phyloP scores from a whole-genome alignment of 35 echinoderm and acorn worm species.

The Lytechinus pictus region DNA sequence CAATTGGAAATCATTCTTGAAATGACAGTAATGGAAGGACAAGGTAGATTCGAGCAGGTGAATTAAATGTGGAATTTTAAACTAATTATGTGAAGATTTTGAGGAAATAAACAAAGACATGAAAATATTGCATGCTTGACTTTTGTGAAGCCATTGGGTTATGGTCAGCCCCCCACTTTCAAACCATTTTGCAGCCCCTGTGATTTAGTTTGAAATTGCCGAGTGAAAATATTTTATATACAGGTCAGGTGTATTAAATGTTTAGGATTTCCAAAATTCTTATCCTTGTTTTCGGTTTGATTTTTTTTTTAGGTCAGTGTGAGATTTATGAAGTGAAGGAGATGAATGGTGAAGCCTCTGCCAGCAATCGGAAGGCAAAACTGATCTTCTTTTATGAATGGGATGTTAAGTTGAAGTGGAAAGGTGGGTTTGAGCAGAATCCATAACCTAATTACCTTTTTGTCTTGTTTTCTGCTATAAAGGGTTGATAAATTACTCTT shows the following conservation, averaged over 20 bases:
- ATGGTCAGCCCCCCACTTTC: too few species aligned
- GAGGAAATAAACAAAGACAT: background rate
- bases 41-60: too few species aligned
- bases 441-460: too few species aligned
- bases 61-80: too few species aligned
- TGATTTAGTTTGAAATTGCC: too few species aligned
- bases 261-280: background rate
- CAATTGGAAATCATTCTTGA: too few species aligned
- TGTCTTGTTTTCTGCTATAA: too few species aligned
- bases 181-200: too few species aligned
- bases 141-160: background rate
- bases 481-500: too few species aligned
- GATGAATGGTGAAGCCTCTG: constrained; percentile 87
- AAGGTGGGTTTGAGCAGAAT: constrained; percentile 67
- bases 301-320: constrained; percentile 70
- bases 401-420: constrained; percentile 86
- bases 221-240: background rate
- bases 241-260: too few species aligned
- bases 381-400: constrained; percentile 99
- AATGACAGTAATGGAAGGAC: too few species aligned
- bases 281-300: background rate
- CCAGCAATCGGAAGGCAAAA: constrained; percentile 95
- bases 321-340: constrained; percentile 78
- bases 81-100: too few species aligned
- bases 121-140: background rate